A percentile compares a stretch with the other conserved stretches of the same genome.
phyloP scores from a whole-genome alignment of 2,888 invertebrate species.

The Beris chalybata region DNA sequence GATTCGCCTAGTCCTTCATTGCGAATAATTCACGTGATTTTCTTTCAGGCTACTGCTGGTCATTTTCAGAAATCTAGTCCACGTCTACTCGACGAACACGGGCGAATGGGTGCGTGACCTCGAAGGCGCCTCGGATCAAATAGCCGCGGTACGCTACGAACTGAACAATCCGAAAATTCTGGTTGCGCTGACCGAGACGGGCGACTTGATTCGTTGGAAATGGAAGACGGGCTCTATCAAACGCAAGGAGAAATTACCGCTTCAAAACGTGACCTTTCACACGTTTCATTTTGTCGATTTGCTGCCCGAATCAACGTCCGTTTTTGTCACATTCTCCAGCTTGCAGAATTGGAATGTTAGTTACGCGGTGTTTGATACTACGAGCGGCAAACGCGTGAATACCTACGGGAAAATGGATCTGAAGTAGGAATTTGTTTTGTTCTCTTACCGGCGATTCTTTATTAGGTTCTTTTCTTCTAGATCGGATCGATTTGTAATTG shows the following conservation, averaged over 20 bases:
- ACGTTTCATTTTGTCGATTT: constrained; percentile 48
- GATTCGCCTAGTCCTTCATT: not conserved
- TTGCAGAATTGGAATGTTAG: not conserved
- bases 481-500: constrained; percentile 42
- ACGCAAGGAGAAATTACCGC: constrained; percentile 39
- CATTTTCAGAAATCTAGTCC: constrained; percentile 62
- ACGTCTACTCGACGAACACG: constrained; percentile 66
- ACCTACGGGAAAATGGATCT: constrained; percentile 32
- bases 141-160: constrained; percentile 59
- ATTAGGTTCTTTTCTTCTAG: constrained; percentile 17
- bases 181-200: constrained; percentile 61
- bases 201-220: constrained; percentile 63
- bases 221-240: constrained; percentile 62
- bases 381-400: constrained; percentile 34
- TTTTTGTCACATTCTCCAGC: constrained; percentile 45
- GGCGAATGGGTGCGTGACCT: constrained; percentile 65
- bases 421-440: constrained; percentile 10
- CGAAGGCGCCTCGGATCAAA: constrained; percentile 59
- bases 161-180: constrained; percentile 56
- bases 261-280: constrained; percentile 30
- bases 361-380: constrained; percentile 47
- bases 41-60: constrained; percentile 64
- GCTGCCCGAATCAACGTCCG: constrained; percentile 45
- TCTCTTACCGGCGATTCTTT: not conserved
- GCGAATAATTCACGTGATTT: constrained; percentile 12